Percentiles rank a stretch among this genome's conserved stretches.
These are phyloP conservation scores for Channa striata DNA, from an alignment of 2,797 vertebrate species.

Conservation along the genomic window DNA sequence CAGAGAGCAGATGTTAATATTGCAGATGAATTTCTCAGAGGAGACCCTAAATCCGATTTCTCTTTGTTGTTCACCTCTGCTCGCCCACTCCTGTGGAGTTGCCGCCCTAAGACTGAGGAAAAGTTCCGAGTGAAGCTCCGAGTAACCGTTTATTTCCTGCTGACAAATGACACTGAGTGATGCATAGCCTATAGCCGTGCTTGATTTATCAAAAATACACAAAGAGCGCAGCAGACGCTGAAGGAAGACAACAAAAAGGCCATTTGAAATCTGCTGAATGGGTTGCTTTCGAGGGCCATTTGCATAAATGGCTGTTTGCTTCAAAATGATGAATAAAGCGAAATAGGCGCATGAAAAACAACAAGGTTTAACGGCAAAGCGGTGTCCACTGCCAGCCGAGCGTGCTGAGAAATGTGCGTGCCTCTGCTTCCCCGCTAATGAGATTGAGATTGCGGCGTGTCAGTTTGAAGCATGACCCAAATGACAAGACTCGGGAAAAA, in stretches of 20 bases:
- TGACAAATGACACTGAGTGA: conserved; percentile 72
- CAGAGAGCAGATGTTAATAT: conserved; percentile 69
- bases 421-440: conserved; percentile 61
- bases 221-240: conserved; percentile 59
- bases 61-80: conserved; percentile 49
- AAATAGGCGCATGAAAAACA: conserved; percentile 61
- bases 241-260: conserved; percentile 54
- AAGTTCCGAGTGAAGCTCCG: conserved; percentile 41
- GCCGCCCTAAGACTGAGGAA: conserved; percentile 49
- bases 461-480: conserved; percentile 61
- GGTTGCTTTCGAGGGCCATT: conserved; percentile 69
- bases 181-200: conserved; percentile 70
- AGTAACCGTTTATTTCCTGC: conserved; percentile 69
- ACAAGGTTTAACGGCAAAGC: conserved; percentile 50
- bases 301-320: conserved; percentile 84
- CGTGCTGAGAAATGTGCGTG: conserved; percentile 61
- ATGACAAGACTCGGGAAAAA: conserved; percentile 25
- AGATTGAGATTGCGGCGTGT: conserved; percentile 63
- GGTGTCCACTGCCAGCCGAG: conserved; percentile 52
- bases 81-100: conserved; percentile 12
- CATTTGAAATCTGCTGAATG: conserved; percentile 82
- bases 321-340: conserved; percentile 83
- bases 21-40: conserved; percentile 56
- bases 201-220: conserved; percentile 81
- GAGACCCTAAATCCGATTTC: conserved; percentile 61